Base-by-base conservation (phyloP, 2,797 vertebrate species). In the Neosalanx taihuensis region DNA sequence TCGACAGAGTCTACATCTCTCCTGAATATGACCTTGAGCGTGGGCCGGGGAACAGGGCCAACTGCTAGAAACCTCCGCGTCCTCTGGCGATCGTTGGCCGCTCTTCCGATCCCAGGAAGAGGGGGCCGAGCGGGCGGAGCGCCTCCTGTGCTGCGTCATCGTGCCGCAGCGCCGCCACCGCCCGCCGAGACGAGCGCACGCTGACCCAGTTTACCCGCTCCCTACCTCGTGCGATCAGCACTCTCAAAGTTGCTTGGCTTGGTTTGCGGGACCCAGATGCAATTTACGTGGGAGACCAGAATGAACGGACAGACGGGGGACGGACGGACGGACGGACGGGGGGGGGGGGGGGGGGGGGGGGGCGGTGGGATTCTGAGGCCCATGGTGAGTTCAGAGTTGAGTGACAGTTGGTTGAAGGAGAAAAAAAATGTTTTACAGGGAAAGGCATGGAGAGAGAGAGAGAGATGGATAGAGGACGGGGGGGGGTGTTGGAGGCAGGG, bases 31-130 rank as follows among this genome's bases (percentile, higher is more conserved):
- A 85, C 83, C 79, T 77, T 74, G 72, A 74, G 64, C 59, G 58
- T 83, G 64, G 64, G 76, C 58, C 53, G 7, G 79, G 59, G 84
- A 87, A 82, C 77, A 77, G 85, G 84, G 74, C 73, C 80, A 37
- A 84, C 41, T 23, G 71, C 59, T 33, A 76, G 64, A 76, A 37
- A 37, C n/a, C 1, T 37, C 63, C 64, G 3, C 7, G 71, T 71
- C 72, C 62, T 73, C 13, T 3, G 69, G 76, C 71, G 7, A 37
- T 37, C 35, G 35, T 6, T 9, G 35, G 35, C 7, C 35, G 41
- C 7, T 46, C 41, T 13, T 46, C 41, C 41, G 41, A 26, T 26
- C 7, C 41, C 41, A 46, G 41, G 41, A 46, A 46, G 41, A 13
- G 41, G 41, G 7, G 41, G 23, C 41, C 41, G 41, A 46, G 58